Percentiles rank a stretch among this genome's conserved stretches.
These are phyloP conservation scores for Acrocephalus scirpaceus DNA, from an alignment of 2,797 vertebrate species.

Conservation along the genomic window DNA sequence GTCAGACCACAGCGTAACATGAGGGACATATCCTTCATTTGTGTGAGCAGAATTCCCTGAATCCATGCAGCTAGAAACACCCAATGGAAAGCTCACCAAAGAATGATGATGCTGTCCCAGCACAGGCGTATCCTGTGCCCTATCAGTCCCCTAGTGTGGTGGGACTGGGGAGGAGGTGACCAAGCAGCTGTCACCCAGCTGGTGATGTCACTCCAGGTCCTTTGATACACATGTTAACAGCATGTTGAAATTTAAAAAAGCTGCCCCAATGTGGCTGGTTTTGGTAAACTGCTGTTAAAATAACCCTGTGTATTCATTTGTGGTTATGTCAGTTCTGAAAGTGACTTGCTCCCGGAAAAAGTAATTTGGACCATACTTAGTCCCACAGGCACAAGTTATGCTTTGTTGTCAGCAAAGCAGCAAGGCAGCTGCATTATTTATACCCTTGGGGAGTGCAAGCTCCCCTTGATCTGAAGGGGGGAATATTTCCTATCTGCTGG, in stretches of 20 bases:
- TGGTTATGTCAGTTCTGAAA: neutral
- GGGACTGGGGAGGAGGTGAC: neutral
- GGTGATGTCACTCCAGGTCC: neutral
- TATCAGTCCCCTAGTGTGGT: neutral
- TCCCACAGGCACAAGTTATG: neutral
- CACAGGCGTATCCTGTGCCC: neutral
- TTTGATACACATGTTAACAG: neutral
- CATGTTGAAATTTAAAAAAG: neutral
- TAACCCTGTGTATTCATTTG: neutral
- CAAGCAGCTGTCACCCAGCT: neutral
- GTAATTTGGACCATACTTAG: neutral
- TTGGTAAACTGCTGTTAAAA: constrained; percentile 13
- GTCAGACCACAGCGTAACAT: neutral
- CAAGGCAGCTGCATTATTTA: neutral
- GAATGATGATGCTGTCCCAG: neutral
- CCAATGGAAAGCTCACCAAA: neutral
- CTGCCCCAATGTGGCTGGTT: neutral
- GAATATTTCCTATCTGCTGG: neutral
- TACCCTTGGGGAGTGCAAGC: neutral
- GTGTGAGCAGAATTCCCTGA: constrained; percentile 21
- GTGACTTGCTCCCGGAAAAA: neutral
- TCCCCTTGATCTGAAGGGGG: neutral
- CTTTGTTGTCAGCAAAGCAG: neutral
- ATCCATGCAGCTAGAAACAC: neutral
- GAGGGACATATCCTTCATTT: neutral